Evolutionary conservation across 1,140 invertebrate species (phyloP), one percentile per base, ranked within the genome.

Genomic region (Neodiprion fabricii): DNA sequence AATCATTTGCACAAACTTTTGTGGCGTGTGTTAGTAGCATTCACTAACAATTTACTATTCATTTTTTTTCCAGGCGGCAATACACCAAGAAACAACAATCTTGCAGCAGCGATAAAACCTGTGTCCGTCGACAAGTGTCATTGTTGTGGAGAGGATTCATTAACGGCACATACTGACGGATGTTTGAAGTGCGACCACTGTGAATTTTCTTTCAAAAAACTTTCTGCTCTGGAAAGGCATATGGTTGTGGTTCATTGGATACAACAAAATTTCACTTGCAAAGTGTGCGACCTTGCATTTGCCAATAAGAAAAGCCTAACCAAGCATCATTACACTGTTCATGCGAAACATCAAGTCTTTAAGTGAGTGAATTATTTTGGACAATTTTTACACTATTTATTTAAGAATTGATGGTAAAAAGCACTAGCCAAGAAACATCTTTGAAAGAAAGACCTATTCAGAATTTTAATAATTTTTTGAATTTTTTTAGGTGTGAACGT

Each of bases 401-500:
- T 71, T 82, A 76, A 75, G 70, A 76, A 40, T 4, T 40, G 5
- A 40, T 40, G 28, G 2, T 40, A 40, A 40, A 66, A 86, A 84
- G 75, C 74, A 71, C 9, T 82, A 85, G 70, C 85, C 83, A 72
- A 78, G 79, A 21, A 80, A 82, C 49, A 40, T 48, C 0, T 85
- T 82, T 71, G 74, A 70, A 14, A 71, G 69, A 5, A 79, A 70
- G 61, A 61, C 17, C 67, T 65, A 68, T 23, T 5, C 78, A 71
- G 28, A 70, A 74, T 21, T 71, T 80, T 61, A 69, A 80, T 40
- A 83, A 83, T 82, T 76, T 82, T 17, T 70, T 80, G 17, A 79
- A 89, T 77, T 86, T 86, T 12, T 90, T 87, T 72, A 90, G 89
- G 74, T 93, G 92, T 80, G 86, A 88, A 3, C 85, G 87, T 49